Conservation (phyloP, 2,113 vertebrate species). For the Salminus brasiliensis region DNA sequence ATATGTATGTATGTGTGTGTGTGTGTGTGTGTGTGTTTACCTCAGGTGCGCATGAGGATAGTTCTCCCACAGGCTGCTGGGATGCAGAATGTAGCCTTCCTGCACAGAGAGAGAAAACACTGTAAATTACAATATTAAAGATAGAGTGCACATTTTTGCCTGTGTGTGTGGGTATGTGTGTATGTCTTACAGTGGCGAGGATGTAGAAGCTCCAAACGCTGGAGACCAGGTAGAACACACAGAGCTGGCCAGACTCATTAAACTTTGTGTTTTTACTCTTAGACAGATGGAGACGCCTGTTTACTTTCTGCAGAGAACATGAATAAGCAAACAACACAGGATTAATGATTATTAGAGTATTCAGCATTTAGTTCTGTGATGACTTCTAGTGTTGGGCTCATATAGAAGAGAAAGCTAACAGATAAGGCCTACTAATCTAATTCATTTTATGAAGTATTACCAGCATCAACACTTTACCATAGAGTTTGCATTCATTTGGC, state of each 20-base stretch:
- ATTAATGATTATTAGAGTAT: neutral
- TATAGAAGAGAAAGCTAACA: too few relatives aligned
- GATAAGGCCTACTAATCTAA: too few relatives aligned
- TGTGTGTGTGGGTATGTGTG: conserved; percentile 6
- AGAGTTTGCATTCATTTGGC: too few relatives aligned
- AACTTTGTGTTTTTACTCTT: conserved; percentile 98
- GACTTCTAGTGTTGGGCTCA: neutral
- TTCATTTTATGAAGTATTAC: too few relatives aligned
- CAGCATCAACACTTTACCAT: too few relatives aligned
- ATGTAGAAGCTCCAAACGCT: conserved; percentile 91
- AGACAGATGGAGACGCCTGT: conserved; percentile 95
- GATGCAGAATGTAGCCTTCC: conserved; percentile 95
- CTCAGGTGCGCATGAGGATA: conserved; percentile 93
- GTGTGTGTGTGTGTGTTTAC: conserved; percentile 65
- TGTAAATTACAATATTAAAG: neutral
- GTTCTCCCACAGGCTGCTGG: conserved; percentile 93
- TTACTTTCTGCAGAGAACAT: conserved; percentile 86
- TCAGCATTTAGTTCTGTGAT: neutral
- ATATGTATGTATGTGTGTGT: too few relatives aligned
- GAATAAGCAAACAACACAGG: neutral
- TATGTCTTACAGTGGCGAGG: conserved; percentile 82
- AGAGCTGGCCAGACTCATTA: conserved; percentile 95
- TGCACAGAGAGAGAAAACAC: conserved; percentile 53
- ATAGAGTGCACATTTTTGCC: neutral
- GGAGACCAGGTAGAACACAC: conserved; percentile 92